Percentiles rank a stretch among this genome's conserved stretches.
phyloP scores from a whole-genome alignment of 2,888 invertebrate species.

The Nomada ruficornis region DNA sequence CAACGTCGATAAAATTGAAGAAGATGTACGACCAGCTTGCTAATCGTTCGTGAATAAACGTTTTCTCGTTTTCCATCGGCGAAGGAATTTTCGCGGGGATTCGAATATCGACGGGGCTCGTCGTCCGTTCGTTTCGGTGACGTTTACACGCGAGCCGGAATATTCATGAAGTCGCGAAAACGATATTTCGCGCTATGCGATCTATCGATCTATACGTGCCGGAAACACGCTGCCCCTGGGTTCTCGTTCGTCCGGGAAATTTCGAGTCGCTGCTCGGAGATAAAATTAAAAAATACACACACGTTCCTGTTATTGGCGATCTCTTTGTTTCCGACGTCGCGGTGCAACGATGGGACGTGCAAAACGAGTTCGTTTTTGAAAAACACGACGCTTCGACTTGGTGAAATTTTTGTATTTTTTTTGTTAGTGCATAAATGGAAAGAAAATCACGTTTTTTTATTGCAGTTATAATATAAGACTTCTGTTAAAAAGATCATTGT shows the following conservation, averaged over 20 bases:
- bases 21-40: conserved; percentile 42
- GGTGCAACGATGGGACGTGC: too few relatives aligned
- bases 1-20: conserved; percentile 39
- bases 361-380: too few relatives aligned
- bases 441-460: too few relatives aligned
- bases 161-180: conserved; percentile 46
- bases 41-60: conserved; percentile 30
- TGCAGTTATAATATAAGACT: too few relatives aligned
- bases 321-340: too few relatives aligned
- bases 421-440: neutral
- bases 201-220: conserved; percentile 4
- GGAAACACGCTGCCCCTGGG: neutral
- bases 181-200: neutral
- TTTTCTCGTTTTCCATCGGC: conserved; percentile 58
- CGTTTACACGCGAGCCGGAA: conserved; percentile 6
- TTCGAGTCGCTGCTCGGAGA: too few relatives aligned
- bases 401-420: neutral
- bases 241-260: too few relatives aligned
- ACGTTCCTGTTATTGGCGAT: too few relatives aligned
- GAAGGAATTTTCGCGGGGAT: conserved; percentile 29
- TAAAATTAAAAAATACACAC: too few relatives aligned
- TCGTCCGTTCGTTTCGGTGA: neutral
- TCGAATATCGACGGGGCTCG: neutral
- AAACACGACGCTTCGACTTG: neutral
- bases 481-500: too few relatives aligned